Evolutionary conservation across 37 sponge, comb jelly and placozoan species (phyloP).

Genomic region (Ephydatia muelleri): DNA sequence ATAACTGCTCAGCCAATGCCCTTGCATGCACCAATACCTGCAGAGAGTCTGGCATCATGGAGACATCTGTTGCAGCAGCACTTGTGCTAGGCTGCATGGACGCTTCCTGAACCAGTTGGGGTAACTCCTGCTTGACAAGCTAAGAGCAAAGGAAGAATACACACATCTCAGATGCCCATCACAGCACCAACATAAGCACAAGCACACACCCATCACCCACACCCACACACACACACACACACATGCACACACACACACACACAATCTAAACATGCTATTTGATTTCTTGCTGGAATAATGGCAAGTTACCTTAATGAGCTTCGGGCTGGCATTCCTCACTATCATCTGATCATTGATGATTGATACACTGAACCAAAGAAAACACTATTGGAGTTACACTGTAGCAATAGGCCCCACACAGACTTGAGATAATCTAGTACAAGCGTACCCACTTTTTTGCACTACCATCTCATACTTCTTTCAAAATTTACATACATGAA

Average conservation of each 20-base stretch:
- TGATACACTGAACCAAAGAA: constrained; percentile 28
- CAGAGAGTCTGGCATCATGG: neutral
- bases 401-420: neutral
- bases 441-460: too few relatives aligned
- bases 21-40: too few relatives aligned
- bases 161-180: neutral
- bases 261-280: too few relatives aligned
- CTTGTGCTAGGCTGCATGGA: neutral
- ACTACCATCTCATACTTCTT: too few relatives aligned
- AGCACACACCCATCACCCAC: neutral
- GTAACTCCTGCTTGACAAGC: neutral
- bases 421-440: too few relatives aligned
- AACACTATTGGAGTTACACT: neutral
- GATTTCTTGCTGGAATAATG: too few relatives aligned
- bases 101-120: neutral
- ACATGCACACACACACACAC: constrained; percentile 23
- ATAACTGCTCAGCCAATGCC: too few relatives aligned
- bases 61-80: neutral
- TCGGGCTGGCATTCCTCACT: constrained; percentile 33
- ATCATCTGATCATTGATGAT: constrained; percentile 57
- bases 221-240: constrained; percentile 4
- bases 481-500: too few relatives aligned
- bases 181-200: neutral
- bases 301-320: constrained; percentile 20
- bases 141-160: neutral